Conservation (phyloP, 2,113 vertebrate species). For the Atractosteus spatula region DNA sequence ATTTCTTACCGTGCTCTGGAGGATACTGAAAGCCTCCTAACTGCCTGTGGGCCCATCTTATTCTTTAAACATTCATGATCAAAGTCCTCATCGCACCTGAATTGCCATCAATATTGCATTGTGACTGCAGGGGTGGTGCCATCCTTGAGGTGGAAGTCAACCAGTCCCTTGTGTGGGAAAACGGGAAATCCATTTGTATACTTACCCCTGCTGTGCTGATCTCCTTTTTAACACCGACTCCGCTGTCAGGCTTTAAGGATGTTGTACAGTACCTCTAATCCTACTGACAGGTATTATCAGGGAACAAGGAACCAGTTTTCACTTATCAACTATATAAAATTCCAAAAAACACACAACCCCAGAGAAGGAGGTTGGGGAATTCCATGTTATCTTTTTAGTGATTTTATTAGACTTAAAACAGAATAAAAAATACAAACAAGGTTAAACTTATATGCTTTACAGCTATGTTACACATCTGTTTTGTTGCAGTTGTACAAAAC, state of each 20-base stretch:
- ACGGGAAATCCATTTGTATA: too few relatives aligned
- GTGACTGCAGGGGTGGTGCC: neutral
- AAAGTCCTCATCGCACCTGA: neutral
- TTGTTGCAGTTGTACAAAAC: neutral
- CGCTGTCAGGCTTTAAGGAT: too few relatives aligned
- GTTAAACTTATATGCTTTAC: neutral
- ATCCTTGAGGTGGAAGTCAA: neutral
- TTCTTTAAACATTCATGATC: neutral
- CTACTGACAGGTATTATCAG: too few relatives aligned
- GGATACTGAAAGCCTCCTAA: neutral
- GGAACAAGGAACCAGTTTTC: too few relatives aligned
- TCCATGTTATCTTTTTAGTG: neutral
- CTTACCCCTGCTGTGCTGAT: too few relatives aligned
- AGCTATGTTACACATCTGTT: conserved; percentile 3
- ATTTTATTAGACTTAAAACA: conserved; percentile 8
- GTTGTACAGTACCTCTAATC: too few relatives aligned
- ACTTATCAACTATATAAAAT: too few relatives aligned
- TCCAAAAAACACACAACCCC: too few relatives aligned
- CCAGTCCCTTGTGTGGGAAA: too few relatives aligned
- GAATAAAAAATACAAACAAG: conserved; percentile 13
- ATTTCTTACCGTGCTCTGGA: too few relatives aligned
- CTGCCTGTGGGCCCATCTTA: neutral
- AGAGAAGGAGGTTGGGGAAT: neutral
- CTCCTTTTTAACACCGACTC: too few relatives aligned
- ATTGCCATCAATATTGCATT: neutral